Conservation (phyloP, 2,888 invertebrate species). For the Fragum fragum region DNA sequence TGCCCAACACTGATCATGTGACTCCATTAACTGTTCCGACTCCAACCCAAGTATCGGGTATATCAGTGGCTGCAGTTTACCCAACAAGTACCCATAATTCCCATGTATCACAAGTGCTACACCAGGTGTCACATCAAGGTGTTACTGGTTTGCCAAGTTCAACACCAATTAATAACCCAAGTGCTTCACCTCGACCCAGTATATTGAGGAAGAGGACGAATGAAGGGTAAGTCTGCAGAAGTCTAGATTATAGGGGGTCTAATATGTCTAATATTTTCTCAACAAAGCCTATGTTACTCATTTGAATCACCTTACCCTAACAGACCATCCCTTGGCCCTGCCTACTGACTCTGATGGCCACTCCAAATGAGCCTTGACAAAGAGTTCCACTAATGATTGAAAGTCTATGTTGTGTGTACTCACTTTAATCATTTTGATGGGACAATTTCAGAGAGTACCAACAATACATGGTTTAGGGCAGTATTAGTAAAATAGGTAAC, state of each 20-base stretch:
- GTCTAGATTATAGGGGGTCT: not conserved
- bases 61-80: constrained; percentile 62
- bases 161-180: constrained; percentile 82
- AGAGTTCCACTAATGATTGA: no score
- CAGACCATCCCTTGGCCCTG: no score
- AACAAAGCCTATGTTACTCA: no score
- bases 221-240: constrained; percentile 89
- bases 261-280: no score
- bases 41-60: constrained; percentile 31
- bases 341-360: no score
- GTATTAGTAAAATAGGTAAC: no score
- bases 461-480: no score
- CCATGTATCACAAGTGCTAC: constrained; percentile 63
- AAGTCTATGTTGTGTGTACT: no score
- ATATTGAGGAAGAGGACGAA: constrained; percentile 95
- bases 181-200: constrained; percentile 92
- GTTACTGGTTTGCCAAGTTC: constrained; percentile 38
- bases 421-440: no score
- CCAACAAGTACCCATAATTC: constrained; percentile 63
- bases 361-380: no score
- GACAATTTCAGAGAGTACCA: no score
- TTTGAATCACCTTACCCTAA: no score
- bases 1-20: constrained; percentile 19
- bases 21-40: constrained; percentile 10
- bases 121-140: constrained; percentile 47